These are phyloP conservation scores for Aptenodytes forsteri DNA, from an alignment of 2,113 vertebrate genomes.

Conservation along the genomic window DNA sequence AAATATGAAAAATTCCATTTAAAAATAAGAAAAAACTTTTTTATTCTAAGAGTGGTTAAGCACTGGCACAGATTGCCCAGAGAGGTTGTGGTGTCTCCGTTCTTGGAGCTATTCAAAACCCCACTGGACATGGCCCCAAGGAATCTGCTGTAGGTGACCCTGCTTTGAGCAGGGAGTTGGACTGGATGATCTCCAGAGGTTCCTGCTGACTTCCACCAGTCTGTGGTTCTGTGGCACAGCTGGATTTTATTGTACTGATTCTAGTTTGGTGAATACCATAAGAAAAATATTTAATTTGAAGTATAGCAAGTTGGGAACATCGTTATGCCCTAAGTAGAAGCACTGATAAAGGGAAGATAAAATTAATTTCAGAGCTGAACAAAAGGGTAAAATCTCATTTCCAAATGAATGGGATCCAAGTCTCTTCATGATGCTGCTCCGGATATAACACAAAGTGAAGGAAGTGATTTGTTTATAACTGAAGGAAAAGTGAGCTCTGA, in stretches of 20 bases:
- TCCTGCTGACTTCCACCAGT: background rate
- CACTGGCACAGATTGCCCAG: background rate
- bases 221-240: background rate
- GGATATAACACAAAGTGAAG: background rate
- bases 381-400: slow-evolving; percentile 26
- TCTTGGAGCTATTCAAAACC: background rate
- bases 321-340: background rate
- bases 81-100: background rate
- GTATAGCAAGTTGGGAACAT: background rate
- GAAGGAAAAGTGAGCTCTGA: background rate
- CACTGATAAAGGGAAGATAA: background rate
- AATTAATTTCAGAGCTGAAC: slow-evolving; percentile 16
- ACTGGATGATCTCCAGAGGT: background rate
- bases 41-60: background rate
- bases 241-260: background rate
- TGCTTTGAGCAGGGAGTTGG: background rate
- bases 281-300: slow-evolving; percentile 5
- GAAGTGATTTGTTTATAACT: background rate
- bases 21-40: background rate
- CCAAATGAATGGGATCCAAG: background rate
- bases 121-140: background rate
- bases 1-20: background rate
- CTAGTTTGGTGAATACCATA: background rate
- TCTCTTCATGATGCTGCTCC: background rate
- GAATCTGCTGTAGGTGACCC: background rate